Base-by-base conservation (phyloP, 2,797 vertebrate species). In the Pipistrellus pygmaeus region DNA sequence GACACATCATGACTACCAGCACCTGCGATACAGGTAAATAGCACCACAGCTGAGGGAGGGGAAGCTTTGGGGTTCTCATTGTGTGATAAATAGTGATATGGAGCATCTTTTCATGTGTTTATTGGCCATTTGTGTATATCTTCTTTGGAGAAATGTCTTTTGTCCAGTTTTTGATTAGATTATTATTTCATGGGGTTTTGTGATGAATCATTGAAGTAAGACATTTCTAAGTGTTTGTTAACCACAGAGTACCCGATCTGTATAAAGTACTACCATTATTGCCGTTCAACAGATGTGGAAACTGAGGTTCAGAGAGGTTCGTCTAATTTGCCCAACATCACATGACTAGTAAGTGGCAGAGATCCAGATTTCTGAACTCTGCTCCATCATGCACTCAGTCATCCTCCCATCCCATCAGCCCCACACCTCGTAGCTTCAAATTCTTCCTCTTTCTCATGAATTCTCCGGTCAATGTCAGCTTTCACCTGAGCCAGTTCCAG, bases 381-480 rank as follows among this genome's bases (percentile, higher is more conserved):
- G 2, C 30, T 82, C 53, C 38, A 30, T 87, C 14, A 53, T 6
- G 17, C 62, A 72, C 18, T 32, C 46, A 23, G n/a, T 83, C 72
- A 80, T 35, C 44, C 60, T 85, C 75, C 64, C 35, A 30, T 62
- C 25, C n/a, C 20, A 6, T 38, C 41, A 72, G 30, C n/a, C 68
- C 53, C 88, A 10, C 85, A 98, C 98, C 98, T 98, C 15, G 97
- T 98, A 95, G 98, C 97, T 98, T 99, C 98, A 97, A 98, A 98
- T 97, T 98, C 98, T 60, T 99, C 98, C 96, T 98, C 98, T 93
- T 99, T 98, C 96, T 98, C 97, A 0, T 98, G 97, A 88, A 98
- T 98, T 92, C 98, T 98, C 20, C 97, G 95, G 93, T 99, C 98
- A 1, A 98, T 98, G 80, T 98, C 98, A 35, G 98, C 98, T 95